A percentile compares a stretch with the other conserved stretches of the same genome.
Evolutionary conservation across 2,797 vertebrate genomes (phyloP).

Genomic region (Trachurus trachurus): DNA sequence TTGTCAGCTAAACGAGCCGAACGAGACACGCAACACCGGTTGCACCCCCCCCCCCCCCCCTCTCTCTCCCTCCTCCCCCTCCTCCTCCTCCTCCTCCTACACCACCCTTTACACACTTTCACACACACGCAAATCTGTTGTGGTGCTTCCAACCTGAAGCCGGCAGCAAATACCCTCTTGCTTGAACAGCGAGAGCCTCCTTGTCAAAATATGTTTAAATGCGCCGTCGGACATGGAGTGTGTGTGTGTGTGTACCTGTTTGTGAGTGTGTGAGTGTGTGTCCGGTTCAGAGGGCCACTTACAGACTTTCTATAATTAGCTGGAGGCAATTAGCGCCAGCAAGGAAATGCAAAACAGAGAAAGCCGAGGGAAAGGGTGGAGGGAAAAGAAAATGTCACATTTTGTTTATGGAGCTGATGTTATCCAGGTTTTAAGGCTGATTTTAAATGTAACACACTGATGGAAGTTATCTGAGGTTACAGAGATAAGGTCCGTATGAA

Average conservation of each 20-base stretch:
- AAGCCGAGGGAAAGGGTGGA: conserved; percentile 12
- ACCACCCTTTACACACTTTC: conserved; percentile 4
- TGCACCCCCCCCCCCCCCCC: neutral
- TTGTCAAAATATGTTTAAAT: conserved; percentile 57
- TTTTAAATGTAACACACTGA: neutral
- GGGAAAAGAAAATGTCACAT: neutral
- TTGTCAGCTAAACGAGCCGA: conserved; percentile 77
- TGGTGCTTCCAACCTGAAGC: conserved; percentile 26
- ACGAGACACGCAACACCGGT: conserved; percentile 68
- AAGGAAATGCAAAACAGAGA: conserved; percentile 56
- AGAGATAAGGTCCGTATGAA: neutral
- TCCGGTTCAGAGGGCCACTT: conserved; percentile 44
- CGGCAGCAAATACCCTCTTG: conserved; percentile 27
- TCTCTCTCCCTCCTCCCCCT: conserved; percentile 1
- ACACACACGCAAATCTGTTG: conserved; percentile 29
- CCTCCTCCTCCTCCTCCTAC: neutral
- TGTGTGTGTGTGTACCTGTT: conserved; percentile 21
- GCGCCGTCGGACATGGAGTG: conserved; percentile 25
- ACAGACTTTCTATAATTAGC: conserved; percentile 70
- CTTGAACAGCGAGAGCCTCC: conserved; percentile 40
- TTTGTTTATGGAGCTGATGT: conserved; percentile 26
- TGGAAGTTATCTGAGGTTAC: conserved; percentile 5
- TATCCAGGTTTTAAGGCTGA: conserved; percentile 9
- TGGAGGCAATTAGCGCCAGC: conserved; percentile 63
- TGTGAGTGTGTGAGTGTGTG: conserved; percentile 13